Evolutionary conservation across 2,113 vertebrate genomes (phyloP), one percentile per base, ranked within the genome.

Genomic region (Pygathrix nemaeus): DNA sequence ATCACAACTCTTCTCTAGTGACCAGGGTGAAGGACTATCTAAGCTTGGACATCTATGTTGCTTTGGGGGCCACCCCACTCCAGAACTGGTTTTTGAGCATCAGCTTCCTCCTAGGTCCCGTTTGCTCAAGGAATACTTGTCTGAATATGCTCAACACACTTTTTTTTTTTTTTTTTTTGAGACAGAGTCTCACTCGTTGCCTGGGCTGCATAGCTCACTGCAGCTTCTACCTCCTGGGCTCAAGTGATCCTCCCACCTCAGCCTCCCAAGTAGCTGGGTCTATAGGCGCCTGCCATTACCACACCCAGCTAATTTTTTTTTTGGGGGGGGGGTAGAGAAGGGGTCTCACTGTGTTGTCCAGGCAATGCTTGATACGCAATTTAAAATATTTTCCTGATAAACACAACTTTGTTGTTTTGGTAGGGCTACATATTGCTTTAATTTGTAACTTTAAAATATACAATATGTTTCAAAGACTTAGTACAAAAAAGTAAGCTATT

Each of bases 361-460:
- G 52, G 52, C 61, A 64, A 64, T 13, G 59, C 11, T 64, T 27
- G 2, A 30, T 64, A 64, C 57, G 52, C 11, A 50, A 30, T 80
- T 64, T 80, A 89, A 89, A 96, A 79, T 68, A 72, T 70, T 76
- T 83, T 73, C 8, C 80, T 35, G 45, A 66, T 76, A 84, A 88
- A 90, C 7, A 91, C 35, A 95, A 38, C 13, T 92, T 79, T n/a
- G 25, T 82, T 95, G 43, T 93, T 83, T 81, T 91, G 70, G 59
- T 93, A 95, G 32, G 57, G 70, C 2, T 9, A 61, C 25, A 25
- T 66, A 93, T 96, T 43, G 84, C 88, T 70, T 35, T 50, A 96
- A 66, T 66, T 87, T 16, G 1, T 43, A 84, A 83, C 64, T 21
- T 30, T 83, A 82, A 91, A 57, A 35, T 50, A 72, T 20, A 93